phyloP scores from a whole-genome alignment of 1,140 invertebrate genomes.

The Hydropsyche tenuis region DNA sequence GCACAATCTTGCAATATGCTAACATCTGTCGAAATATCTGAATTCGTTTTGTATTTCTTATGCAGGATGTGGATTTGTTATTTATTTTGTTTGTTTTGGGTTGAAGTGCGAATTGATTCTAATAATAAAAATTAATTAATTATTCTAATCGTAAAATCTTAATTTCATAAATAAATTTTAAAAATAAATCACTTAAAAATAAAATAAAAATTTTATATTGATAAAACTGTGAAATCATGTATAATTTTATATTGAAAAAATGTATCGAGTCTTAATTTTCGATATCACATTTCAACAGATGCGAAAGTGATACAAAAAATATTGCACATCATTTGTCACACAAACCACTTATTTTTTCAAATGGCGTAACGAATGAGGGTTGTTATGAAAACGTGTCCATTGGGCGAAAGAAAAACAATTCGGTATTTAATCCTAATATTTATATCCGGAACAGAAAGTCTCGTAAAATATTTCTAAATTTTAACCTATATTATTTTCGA shows the following conservation, averaged over 20 bases:
- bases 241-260: too few relatives aligned
- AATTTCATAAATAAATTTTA: too few relatives aligned
- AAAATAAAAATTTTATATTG: too few relatives aligned
- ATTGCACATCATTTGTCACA: too few relatives aligned
- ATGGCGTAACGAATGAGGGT: background rate
- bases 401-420: slow-evolving; percentile 11
- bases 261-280: too few relatives aligned
- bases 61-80: slow-evolving; percentile 16
- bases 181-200: too few relatives aligned
- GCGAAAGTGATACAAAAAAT: too few relatives aligned
- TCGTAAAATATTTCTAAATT: background rate
- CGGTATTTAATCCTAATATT: background rate
- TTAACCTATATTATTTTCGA: background rate
- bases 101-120: background rate
- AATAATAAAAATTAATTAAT: slow-evolving; percentile 2
- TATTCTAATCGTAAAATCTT: too few relatives aligned
- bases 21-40: slow-evolving; percentile 24
- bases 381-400: background rate
- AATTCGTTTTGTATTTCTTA: slow-evolving; percentile 4
- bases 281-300: too few relatives aligned
- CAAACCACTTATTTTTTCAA: background rate
- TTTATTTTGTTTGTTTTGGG: slow-evolving; percentile 8
- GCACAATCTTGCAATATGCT: slow-evolving; percentile 16
- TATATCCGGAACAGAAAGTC: background rate
- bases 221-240: too few relatives aligned